phyloP scores from a whole-genome alignment of 2,888 invertebrate species.

The Catotricha subobsoleta region DNA sequence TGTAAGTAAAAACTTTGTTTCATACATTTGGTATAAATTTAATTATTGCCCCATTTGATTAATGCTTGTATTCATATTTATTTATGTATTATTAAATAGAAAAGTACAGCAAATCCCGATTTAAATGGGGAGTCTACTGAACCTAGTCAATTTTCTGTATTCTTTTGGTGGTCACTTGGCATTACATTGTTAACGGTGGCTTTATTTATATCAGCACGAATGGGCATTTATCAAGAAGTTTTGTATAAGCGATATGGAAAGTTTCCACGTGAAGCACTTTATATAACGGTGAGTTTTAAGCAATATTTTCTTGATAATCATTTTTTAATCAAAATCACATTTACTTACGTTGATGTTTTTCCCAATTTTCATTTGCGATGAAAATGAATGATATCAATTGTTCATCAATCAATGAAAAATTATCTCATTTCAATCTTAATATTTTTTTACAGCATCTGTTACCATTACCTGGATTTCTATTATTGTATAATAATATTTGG shows the following conservation, averaged over 20 bases:
- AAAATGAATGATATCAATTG: neutral
- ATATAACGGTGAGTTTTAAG: slow-evolving; percentile 44
- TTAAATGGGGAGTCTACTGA: slow-evolving; percentile 11
- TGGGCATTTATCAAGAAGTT: slow-evolving; percentile 90
- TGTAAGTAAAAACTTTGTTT: slow-evolving; percentile 14
- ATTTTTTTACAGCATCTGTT: slow-evolving; percentile 53
- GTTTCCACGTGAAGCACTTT: slow-evolving; percentile 75
- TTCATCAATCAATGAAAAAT: neutral
- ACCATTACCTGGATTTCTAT: slow-evolving; percentile 74
- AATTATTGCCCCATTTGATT: slow-evolving; percentile 9
- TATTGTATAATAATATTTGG: slow-evolving; percentile 58
- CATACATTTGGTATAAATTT: neutral
- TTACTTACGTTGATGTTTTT: no score
- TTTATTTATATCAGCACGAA: slow-evolving; percentile 77
- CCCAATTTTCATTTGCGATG: neutral
- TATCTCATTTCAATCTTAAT: no score
- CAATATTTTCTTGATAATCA: neutral
- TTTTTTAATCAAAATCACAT: no score
- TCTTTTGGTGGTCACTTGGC: slow-evolving; percentile 50
- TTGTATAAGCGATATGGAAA: slow-evolving; percentile 73
- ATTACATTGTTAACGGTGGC: slow-evolving; percentile 72
- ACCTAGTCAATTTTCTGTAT: slow-evolving; percentile 19
- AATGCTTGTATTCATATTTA: neutral
- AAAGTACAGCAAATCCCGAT: slow-evolving; percentile 41
- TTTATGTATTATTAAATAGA: slow-evolving; percentile 18